Conservation (phyloP, 1,140 invertebrate species). For the Macrobrachium rosenbergii region DNA sequence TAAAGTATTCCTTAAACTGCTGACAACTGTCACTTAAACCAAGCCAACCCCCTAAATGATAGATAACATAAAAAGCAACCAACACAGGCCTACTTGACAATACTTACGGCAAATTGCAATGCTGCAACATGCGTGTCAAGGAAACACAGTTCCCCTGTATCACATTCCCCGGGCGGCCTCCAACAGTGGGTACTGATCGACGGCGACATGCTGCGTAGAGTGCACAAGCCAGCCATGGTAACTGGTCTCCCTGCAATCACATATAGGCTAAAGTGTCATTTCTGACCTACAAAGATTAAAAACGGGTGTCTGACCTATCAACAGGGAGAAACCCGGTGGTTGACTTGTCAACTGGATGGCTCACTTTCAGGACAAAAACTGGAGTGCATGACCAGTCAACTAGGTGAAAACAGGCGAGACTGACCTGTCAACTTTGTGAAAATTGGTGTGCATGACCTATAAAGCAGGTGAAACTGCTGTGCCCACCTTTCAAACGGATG, state of each 20-base stretch:
- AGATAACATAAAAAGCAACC: too few species aligned
- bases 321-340: slow-evolving; percentile 15
- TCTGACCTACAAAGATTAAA: too few species aligned
- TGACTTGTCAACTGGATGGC: background rate
- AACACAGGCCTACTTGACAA: background rate
- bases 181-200: slow-evolving; percentile 84
- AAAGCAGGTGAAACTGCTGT: background rate
- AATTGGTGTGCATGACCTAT: too few species aligned
- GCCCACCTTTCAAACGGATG: too few species aligned
- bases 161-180: slow-evolving; percentile 74
- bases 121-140: slow-evolving; percentile 86
- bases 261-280: too few species aligned
- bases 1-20: too few species aligned
- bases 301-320: too few species aligned
- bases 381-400: background rate
- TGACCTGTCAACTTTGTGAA: background rate
- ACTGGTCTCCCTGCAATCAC: slow-evolving; percentile 83
- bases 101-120: slow-evolving; percentile 88
- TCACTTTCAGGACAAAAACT: background rate
- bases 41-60: too few species aligned
- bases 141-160: slow-evolving; percentile 94
- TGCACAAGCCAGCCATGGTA: slow-evolving; percentile 96
- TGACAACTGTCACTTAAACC: too few species aligned
- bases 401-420: background rate
- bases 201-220: slow-evolving; percentile 91